Percentiles rank a stretch among this genome's conserved stretches.
These are phyloP conservation scores for Xanthostigma xanthostigma DNA, from an alignment of 2,888 invertebrate genomes.

Conservation along the genomic window DNA sequence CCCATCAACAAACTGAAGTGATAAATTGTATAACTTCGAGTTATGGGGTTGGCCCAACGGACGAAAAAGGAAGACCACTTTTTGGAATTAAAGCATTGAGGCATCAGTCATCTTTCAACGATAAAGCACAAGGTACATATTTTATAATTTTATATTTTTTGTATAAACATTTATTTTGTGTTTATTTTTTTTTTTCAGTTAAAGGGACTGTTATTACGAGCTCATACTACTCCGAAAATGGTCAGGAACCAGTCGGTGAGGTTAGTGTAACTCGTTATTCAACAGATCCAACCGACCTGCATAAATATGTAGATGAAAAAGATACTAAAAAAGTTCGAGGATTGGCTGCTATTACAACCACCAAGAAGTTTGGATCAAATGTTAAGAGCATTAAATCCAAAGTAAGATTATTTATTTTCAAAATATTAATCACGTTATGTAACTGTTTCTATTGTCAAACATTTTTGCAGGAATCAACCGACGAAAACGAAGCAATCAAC, in stretches of 20 bases:
- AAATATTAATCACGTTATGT: no score
- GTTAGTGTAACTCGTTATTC: slow-evolving; percentile 58
- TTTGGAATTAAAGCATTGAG: slow-evolving; percentile 64
- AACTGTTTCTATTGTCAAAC: neutral
- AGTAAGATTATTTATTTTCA: no score
- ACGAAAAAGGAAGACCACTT: slow-evolving; percentile 62
- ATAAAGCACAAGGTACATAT: slow-evolving; percentile 46
- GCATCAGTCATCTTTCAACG: slow-evolving; percentile 39
- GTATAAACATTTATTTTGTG: neutral
- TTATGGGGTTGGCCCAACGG: slow-evolving; percentile 70
- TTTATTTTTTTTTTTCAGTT: slow-evolving; percentile 31
- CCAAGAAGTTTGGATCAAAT: slow-evolving; percentile 25
- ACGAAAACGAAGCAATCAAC: slow-evolving; percentile 17
- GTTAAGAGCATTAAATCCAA: neutral
- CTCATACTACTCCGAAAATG: slow-evolving; percentile 53
- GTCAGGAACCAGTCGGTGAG: slow-evolving; percentile 49
- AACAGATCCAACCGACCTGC: slow-evolving; percentile 42
- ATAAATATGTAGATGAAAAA: slow-evolving; percentile 16
- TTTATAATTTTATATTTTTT: neutral
- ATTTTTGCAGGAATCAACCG: slow-evolving; percentile 19
- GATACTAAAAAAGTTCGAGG: slow-evolving; percentile 17
- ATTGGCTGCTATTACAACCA: slow-evolving; percentile 26
- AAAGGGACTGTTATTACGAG: slow-evolving; percentile 55
- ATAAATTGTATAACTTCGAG: slow-evolving; percentile 61
- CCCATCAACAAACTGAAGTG: slow-evolving; percentile 25